Evolutionary conservation across 2,888 invertebrate species (phyloP).

Genomic region (Pollenia labialis): DNA sequence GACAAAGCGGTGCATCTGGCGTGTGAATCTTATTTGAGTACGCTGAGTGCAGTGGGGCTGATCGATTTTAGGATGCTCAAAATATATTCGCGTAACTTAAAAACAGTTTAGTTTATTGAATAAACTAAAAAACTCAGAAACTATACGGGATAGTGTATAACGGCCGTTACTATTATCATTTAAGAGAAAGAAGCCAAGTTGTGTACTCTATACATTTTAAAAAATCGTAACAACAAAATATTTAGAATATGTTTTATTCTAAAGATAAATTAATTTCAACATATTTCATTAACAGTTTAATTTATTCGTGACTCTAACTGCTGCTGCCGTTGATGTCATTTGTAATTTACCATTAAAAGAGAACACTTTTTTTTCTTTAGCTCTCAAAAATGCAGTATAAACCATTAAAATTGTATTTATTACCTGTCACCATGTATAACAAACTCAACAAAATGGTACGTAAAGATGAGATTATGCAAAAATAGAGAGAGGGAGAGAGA

Average conservation of each 20-base stretch:
- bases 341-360: constrained; percentile 21
- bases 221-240: not conserved
- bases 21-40: too few species aligned
- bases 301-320: constrained; percentile 72
- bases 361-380: constrained; percentile 66
- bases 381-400: constrained; percentile 78
- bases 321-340: constrained; percentile 57
- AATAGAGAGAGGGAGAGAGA: not conserved
- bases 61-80: too few species aligned
- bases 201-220: too few species aligned
- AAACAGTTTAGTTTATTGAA: too few species aligned
- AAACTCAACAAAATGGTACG: constrained; percentile 65
- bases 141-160: too few species aligned
- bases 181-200: too few species aligned
- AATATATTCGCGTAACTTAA: too few species aligned
- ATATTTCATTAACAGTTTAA: constrained; percentile 41
- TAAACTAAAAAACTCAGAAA: too few species aligned
- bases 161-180: too few species aligned
- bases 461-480: constrained; percentile 59
- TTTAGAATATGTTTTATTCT: not conserved
- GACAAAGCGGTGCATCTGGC: too few species aligned
- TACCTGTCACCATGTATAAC: constrained; percentile 73
- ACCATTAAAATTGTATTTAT: constrained; percentile 80
- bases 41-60: too few species aligned
- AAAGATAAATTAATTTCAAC: not conserved